phyloP scores from a whole-genome alignment of 2,113 vertebrate genomes.

The Origma solitaria region DNA sequence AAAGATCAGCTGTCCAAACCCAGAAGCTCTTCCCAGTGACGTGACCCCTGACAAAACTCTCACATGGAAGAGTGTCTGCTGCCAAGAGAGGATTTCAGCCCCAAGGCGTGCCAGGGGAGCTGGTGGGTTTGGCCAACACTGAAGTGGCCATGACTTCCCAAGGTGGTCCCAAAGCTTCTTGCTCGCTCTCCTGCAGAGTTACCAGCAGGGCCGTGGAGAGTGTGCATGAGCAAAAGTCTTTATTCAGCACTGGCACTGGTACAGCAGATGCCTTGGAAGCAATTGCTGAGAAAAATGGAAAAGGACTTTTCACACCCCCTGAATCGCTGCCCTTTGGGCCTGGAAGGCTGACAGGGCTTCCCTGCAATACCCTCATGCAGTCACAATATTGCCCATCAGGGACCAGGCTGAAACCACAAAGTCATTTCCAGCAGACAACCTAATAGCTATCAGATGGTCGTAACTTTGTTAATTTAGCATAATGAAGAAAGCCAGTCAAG shows the following conservation, averaged over 20 bases:
- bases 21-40: neutral
- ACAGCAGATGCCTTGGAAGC: neutral
- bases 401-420: neutral
- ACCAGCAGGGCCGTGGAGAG: neutral
- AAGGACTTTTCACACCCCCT: neutral
- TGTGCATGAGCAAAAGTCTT: neutral
- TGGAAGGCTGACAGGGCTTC: neutral
- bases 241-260: neutral
- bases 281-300: neutral
- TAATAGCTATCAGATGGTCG: neutral
- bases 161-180: neutral
- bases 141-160: neutral
- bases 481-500: neutral
- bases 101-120: neutral
- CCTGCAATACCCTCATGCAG: neutral
- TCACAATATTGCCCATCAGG: neutral
- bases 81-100: neutral
- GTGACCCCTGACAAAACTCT: neutral
- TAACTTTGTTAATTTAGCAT: neutral
- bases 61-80: neutral
- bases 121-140: neutral
- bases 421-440: constrained; percentile 3
- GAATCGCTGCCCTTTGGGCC: neutral
- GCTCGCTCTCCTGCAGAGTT: accelerated
- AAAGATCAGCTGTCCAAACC: neutral